Evolutionary conservation across 2,888 invertebrate species (phyloP).

Genomic region (Euplagia quadripunctaria): DNA sequence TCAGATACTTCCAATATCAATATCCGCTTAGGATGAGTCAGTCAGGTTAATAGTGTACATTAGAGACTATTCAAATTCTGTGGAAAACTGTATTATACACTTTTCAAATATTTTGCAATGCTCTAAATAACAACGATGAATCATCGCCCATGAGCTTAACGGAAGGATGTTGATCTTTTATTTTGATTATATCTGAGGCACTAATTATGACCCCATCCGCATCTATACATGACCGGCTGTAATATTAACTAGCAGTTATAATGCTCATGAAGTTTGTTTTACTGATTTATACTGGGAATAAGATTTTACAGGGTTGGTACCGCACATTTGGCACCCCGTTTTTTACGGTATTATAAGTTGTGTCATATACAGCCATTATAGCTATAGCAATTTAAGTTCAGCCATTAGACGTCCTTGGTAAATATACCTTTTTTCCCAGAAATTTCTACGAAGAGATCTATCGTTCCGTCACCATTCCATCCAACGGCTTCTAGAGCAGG

Average conservation of each 20-base stretch:
- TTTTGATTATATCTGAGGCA: constrained; percentile 3
- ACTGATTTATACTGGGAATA: not conserved
- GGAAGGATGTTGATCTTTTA: constrained; percentile 17
- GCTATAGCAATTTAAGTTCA: no score
- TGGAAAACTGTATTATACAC: no score
- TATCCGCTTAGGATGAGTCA: not conserved
- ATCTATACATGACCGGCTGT: not conserved
- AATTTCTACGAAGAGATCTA: no score
- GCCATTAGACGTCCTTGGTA: no score
- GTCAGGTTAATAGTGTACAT: not conserved
- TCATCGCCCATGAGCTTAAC: not conserved
- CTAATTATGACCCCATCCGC: constrained; percentile 10
- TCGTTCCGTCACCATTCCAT: no score
- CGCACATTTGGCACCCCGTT: no score
- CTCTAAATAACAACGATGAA: constrained; percentile 7
- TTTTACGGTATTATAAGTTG: no score
- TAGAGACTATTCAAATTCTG: not conserved
- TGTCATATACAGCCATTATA: no score
- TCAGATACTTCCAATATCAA: not conserved
- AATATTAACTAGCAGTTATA: not conserved
- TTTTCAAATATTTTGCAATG: not conserved
- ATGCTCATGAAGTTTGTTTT: not conserved
- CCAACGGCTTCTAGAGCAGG: no score
- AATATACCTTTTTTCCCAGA: no score
- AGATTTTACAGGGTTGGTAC: not conserved